Percentiles rank a stretch among this genome's conserved stretches.
Evolutionary conservation across 2,888 invertebrate genomes (phyloP).

Genomic region (Venustoraphidia nigricollis): DNA sequence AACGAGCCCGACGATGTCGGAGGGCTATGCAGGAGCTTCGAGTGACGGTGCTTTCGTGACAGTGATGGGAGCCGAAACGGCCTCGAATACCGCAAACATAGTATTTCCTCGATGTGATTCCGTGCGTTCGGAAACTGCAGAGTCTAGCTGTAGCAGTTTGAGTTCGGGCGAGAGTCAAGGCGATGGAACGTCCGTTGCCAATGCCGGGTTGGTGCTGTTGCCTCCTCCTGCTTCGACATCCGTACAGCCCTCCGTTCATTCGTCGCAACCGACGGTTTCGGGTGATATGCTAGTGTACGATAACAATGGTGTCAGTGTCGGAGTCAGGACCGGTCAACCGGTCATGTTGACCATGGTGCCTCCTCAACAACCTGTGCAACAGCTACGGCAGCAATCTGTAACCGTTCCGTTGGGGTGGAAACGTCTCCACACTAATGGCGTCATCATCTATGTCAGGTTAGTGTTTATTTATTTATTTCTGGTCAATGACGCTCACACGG

Average conservation of each 20-base stretch:
- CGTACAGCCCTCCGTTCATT: constrained; percentile 18
- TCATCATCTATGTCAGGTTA: constrained; percentile 65
- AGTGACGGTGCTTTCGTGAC: constrained; percentile 17
- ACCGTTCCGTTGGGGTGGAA: constrained; percentile 66
- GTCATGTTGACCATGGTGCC: constrained; percentile 24
- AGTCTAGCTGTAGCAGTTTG: constrained; percentile 37
- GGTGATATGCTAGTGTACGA: constrained; percentile 23
- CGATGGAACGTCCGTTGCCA: constrained; percentile 9
- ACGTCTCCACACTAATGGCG: constrained; percentile 51
- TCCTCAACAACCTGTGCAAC: constrained; percentile 15
- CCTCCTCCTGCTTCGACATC: constrained; percentile 12
- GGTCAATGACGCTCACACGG: too few species aligned
- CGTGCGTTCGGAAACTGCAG: constrained; percentile 40
- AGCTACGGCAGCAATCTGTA: constrained; percentile 20
- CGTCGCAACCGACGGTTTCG: not conserved
- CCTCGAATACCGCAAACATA: constrained; percentile 11
- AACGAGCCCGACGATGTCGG: constrained; percentile 22
- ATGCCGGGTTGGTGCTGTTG: constrained; percentile 10
- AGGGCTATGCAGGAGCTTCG: not conserved
- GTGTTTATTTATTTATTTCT: constrained; percentile 13
- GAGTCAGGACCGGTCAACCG: constrained; percentile 21
- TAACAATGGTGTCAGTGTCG: constrained; percentile 29
- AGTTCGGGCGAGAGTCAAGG: constrained; percentile 29
- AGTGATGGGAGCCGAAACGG: constrained; percentile 24
- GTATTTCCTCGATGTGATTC: constrained; percentile 35